These are phyloP conservation scores for Monomorium pharaonis DNA, from an alignment of 1,140 invertebrate genomes.

Conservation along the genomic window DNA sequence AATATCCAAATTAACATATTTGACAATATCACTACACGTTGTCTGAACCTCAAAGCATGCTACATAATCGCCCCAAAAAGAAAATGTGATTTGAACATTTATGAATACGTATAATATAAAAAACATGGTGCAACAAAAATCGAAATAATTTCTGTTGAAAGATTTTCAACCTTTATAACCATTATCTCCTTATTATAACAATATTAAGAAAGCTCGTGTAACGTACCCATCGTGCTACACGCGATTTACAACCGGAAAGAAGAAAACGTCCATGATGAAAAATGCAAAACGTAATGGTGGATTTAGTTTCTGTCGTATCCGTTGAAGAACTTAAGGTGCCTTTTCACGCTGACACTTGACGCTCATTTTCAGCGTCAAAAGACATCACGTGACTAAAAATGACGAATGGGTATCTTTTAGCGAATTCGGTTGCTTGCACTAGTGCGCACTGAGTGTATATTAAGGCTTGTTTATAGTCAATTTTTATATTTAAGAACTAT, in stretches of 20 bases:
- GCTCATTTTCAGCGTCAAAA: no score
- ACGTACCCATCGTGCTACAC: slow-evolving; percentile 73
- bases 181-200: slow-evolving; percentile 29
- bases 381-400: no score
- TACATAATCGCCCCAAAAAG: background rate
- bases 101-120: background rate
- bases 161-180: background rate
- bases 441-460: no score
- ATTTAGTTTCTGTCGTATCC: no score
- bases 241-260: slow-evolving; percentile 46
- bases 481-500: no score
- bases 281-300: background rate
- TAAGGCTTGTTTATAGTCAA: no score
- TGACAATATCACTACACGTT: background rate
- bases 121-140: background rate
- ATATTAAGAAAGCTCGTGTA: slow-evolving; percentile 21
- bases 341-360: no score
- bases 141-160: background rate
- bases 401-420: no score
- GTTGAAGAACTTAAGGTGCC: no score
- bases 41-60: background rate
- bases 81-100: background rate
- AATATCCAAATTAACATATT: background rate
- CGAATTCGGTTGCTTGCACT: no score
- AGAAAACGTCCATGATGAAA: no score